Base-by-base conservation (phyloP, 2,113 vertebrate genomes). In the Polyodon spathula region DNA sequence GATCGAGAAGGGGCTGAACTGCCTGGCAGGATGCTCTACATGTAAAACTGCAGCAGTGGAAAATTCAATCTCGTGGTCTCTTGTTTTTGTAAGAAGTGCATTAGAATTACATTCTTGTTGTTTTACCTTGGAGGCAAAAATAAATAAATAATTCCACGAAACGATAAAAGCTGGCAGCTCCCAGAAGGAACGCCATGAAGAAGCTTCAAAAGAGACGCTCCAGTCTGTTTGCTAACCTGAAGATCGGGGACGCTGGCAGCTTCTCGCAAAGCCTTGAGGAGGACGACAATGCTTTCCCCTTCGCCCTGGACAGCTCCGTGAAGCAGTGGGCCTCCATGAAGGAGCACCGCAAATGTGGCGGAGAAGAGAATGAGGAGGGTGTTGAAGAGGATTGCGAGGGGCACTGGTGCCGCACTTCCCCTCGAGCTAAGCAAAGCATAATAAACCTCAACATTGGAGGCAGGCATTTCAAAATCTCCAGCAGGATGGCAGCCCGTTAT, bases 371-470 rank as follows among this genome's bases (percentile, higher is more conserved):
- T 39, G 55, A 40, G 38, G 61, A 54, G 42, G 61, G 9, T 10
- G 7, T 8, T 11, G 12, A 37, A 37, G 62, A 37, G 63, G n/a
- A 40, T 3, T 68, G 74, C 40, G 1, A 52, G 11, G 61, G 12
- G 3, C 59, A 63, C 16, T 2, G 60, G 2, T 43, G 8, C 4
- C 4, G 54, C 6, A 68, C 68, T 6, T 16, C 39, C 37, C 42
- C 54, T n/a, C 53, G 63, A 27, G 71, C 79, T 43, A 80, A 74
- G 63, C 79, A 74, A n/a, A 81, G 70, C 40, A 66, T 84, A 8
- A 84, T 95, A 48, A 90, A 86, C 59, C 74, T 95, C 4, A 95
- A 95, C 0, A 72, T 95, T 4, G 92, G 92, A 0, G 92, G 93
- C 6, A 89, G 77, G 39, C 54, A 78, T 1, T 95, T 95, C 64